Evolutionary conservation across 2,888 invertebrate genomes (phyloP), one percentile per base, ranked within the genome.

Genomic region (Dione juno): DNA sequence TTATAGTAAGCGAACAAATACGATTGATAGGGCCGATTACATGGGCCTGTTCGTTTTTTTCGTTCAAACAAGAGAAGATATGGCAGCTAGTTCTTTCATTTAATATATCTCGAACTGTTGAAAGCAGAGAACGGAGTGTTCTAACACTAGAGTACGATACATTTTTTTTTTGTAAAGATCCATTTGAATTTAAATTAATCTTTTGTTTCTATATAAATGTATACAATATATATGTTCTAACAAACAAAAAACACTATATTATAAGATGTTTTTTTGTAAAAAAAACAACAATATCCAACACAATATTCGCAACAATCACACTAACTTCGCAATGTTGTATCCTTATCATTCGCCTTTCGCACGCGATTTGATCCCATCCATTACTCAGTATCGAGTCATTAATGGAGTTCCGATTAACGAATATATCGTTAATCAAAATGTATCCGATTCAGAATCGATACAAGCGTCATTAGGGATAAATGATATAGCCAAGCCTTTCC

Each of bases 341-440:
- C 68, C 71, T 66, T 73, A 73, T 69, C 66, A 69, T 48, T 50
- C 54, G 67, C 66, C 71, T 63, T 70, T 72, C 61, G 74, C 76
- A 76, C 70, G 69, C 69, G 67, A 73, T 74, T 71, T 57, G 66
- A 69, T 67, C 58, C 69, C 63, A 66, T 67, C 74, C 69, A 76
- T 75, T 73, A 76, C 65, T 76, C 72, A 71, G 75, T 71, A 72
- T 72, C 73, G 74, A 72, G 70, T 77, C 77, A 75, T 77, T 76
- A 76, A 76, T 74, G 73, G 71, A 65, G 64, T 48, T 70, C 70
- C 75, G 76, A 76, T 75, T 74, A 75, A 72, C 71, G 76, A 69
- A 75, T 70, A 70, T 71, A 61, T 76, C 75, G 72, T 75, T 75
- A 73, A 76, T 75, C 75, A 76, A 75, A 72, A 65, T 68, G 72